Base-by-base conservation (phyloP, 2,113 vertebrate genomes). In the Anhinga rufa region DNA sequence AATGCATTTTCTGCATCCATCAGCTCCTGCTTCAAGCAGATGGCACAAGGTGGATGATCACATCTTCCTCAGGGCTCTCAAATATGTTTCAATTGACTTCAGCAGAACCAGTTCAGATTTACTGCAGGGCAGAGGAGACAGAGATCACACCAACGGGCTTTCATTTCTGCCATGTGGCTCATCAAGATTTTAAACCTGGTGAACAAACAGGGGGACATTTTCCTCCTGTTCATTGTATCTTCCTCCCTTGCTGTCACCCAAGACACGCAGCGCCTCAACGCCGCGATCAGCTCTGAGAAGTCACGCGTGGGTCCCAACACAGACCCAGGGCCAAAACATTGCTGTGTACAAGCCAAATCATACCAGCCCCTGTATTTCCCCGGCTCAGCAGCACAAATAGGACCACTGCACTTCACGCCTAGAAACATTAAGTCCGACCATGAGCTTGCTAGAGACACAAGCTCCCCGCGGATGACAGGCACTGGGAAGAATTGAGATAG, bases 351-450 rank as follows among this genome's bases (percentile, higher is more conserved):
- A 25, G 9, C 48, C 25, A n/a, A 31, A 9, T 49, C 22, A 3
- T 3, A 29, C 20, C 40, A 48, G 29, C 10, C 18, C 46, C n/a
- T 14, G 8, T 17, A 3, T 15, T 28, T 29, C 51, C 69, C 51
- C 1, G 21, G 20, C 24, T 13, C 34, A 6, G 34, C 58, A 8
- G 26, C 44, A 25, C 44, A 4, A 51, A 11, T 3, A 9, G 34
- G 9, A 65, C 17, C 0, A 0, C 54, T 17, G 40, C 40, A 2
- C 12, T 46, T 82, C 57, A 2, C 48, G 12, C 42, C 70, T 8
- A 31, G 58, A 71, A 28, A 42, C 8, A 4, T 7, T 6, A 14
- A 4, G 26, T 10, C 1, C 0, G 74, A 4, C 7, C 0, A 9
- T 4, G 49, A 57, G 19, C 8, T 24, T 34, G 24, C 4, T 20